These are phyloP conservation scores for Brachynemurus nebulosus DNA, from an alignment of 2,888 invertebrate species.

Conservation along the genomic window DNA sequence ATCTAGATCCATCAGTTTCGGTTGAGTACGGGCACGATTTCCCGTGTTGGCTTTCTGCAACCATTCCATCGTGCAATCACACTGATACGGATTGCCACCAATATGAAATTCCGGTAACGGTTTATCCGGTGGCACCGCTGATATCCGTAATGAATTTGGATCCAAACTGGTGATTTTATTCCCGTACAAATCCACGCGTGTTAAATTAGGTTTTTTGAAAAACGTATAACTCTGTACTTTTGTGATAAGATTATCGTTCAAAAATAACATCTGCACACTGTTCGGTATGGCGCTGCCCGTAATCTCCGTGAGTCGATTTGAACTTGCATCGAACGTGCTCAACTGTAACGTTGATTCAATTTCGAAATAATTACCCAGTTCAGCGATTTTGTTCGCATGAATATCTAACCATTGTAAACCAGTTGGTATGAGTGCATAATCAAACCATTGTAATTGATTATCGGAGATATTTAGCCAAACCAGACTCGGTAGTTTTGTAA, in stretches of 20 bases:
- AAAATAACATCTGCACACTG: conserved; percentile 61
- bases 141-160: conserved; percentile 61
- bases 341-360: conserved; percentile 66
- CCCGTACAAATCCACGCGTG: conserved; percentile 65
- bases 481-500: conserved; percentile 65
- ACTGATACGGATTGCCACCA: conserved; percentile 73
- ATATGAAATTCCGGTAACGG: conserved; percentile 69
- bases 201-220: conserved; percentile 73
- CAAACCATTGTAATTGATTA: conserved; percentile 70
- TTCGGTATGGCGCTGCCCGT: conserved; percentile 72
- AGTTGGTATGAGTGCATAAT: conserved; percentile 73
- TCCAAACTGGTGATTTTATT: conserved; percentile 65
- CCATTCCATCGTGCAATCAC: conserved; percentile 89
- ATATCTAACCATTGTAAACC: conserved; percentile 75
- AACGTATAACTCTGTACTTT: conserved; percentile 78
- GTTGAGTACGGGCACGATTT: conserved; percentile 63
- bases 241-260: conserved; percentile 68
- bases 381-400: conserved; percentile 68
- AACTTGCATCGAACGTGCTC: conserved; percentile 69
- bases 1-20: conserved; percentile 68
- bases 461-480: conserved; percentile 79
- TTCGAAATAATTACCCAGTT: conserved; percentile 73
- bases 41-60: conserved; percentile 65
- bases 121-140: conserved; percentile 56
- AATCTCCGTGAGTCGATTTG: conserved; percentile 67